A percentile compares a stretch with the other conserved stretches of the same genome.
phyloP scores from a whole-genome alignment of 2,113 vertebrate species.

The Bagarius yarrelli region DNA sequence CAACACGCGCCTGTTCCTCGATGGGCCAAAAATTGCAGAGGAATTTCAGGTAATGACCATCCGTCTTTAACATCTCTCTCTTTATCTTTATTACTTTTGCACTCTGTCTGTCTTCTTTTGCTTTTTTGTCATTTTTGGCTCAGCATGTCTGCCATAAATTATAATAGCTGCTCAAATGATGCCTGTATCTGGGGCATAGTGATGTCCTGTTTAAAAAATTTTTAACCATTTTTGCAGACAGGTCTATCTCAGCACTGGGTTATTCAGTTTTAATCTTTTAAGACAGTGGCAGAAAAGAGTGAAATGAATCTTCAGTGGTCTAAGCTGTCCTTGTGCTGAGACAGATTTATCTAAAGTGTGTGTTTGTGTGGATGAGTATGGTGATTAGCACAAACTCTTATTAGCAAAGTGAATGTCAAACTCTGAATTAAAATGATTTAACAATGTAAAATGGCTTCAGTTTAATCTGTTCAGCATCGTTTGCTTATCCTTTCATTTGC shows the following conservation, averaged over 20 bases:
- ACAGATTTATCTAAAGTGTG: slow-evolving; percentile 18
- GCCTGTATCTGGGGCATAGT: slow-evolving; percentile 32
- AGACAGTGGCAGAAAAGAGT: neutral
- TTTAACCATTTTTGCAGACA: neutral
- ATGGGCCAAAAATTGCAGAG: slow-evolving; percentile 80
- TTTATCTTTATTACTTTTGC: neutral
- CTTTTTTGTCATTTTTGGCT: slow-evolving; percentile 19
- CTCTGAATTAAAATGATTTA: neutral
- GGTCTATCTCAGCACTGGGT: slow-evolving; percentile 19
- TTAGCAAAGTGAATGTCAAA: slow-evolving; percentile 17
- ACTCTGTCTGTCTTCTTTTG: neutral
- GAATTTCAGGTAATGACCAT: slow-evolving; percentile 73
- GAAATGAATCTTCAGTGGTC: slow-evolving; percentile 29
- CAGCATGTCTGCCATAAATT: slow-evolving; percentile 25
- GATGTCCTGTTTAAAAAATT: neutral
- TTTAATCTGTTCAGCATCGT: neutral
- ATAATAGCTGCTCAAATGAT: slow-evolving; percentile 19
- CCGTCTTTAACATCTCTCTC: neutral
- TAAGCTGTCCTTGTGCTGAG: slow-evolving; percentile 35
- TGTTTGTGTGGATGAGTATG: neutral
- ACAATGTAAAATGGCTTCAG: neutral
- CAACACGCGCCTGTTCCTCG: slow-evolving; percentile 79
- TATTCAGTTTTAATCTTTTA: slow-evolving; percentile 32
- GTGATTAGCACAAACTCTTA: neutral
- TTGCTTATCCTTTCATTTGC: slow-evolving; percentile 26